Percentiles rank a stretch among this genome's conserved stretches.
Conservation (phyloP, 2,113 vertebrate species). For the Podocnemis expansa region DNA sequence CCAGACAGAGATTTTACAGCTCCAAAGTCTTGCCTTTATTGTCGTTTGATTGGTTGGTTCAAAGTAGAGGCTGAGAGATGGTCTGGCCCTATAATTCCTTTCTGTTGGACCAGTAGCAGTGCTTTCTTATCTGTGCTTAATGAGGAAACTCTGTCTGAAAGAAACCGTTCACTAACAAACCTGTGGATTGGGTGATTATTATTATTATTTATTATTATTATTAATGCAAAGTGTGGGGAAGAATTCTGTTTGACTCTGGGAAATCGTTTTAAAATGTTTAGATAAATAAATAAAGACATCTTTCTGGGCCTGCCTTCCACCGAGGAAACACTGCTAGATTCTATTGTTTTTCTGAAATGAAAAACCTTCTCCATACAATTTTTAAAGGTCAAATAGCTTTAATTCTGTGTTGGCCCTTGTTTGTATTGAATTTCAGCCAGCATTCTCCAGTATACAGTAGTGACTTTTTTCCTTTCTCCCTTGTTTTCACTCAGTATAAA, state of each 20-base stretch:
- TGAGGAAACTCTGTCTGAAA: constrained; percentile 17
- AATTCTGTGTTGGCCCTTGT: constrained; percentile 58
- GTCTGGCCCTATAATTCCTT: constrained; percentile 33
- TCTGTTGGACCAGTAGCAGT: not conserved
- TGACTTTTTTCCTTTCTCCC: constrained; percentile 43
- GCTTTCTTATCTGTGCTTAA: constrained; percentile 18
- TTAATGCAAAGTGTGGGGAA: not conserved
- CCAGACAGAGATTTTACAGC: not conserved
- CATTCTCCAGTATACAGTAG: constrained; percentile 69
- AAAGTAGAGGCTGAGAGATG: not conserved
- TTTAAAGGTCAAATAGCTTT: constrained; percentile 60
- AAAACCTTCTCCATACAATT: constrained; percentile 45
- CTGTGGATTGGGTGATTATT: not conserved
- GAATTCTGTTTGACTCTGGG: constrained; percentile 26
- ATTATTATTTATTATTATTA: not conserved
- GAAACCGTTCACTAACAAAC: constrained; percentile 10
- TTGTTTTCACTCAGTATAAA: constrained; percentile 79
- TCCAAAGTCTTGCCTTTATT: not conserved
- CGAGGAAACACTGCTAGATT: not conserved
- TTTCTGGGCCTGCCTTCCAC: constrained; percentile 7
- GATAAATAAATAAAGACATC: constrained; percentile 4
- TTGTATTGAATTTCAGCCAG: constrained; percentile 75
- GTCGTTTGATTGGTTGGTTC: not conserved
- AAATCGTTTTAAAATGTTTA: constrained; percentile 31
- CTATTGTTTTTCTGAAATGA: not conserved